Evolutionary conservation across 2,113 vertebrate species (phyloP).

Genomic region (Lampris megalopsis): DNA sequence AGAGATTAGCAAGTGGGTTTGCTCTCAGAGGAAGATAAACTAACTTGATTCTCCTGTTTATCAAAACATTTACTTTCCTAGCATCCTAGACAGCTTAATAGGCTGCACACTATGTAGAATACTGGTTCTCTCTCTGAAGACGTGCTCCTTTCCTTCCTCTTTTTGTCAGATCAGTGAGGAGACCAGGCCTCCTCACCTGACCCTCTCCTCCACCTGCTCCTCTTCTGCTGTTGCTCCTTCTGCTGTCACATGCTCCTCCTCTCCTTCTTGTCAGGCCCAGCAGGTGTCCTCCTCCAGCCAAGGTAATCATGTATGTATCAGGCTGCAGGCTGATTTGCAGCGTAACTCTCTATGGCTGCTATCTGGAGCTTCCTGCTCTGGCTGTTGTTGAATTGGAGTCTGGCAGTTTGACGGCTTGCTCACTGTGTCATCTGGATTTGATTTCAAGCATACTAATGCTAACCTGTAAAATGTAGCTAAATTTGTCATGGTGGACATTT

Average conservation of each 20-base stretch:
- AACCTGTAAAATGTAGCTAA: too few relatives aligned
- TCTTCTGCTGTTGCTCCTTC: conserved; percentile 87
- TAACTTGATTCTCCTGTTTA: too few relatives aligned
- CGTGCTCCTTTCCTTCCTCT: conserved; percentile 74
- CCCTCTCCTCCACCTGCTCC: conserved; percentile 72
- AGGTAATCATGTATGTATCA: conserved; percentile 95
- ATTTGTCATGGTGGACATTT: too few relatives aligned
- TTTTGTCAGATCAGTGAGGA: conserved; percentile 93
- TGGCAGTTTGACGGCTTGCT: too few relatives aligned
- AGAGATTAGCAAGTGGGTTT: too few relatives aligned
- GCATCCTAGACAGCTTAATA: not conserved
- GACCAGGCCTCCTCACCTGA: conserved; percentile 81
- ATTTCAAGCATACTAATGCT: too few relatives aligned
- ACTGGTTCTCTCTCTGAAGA: conserved; percentile 39
- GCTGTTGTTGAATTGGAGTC: too few relatives aligned
- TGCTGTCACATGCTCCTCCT: conserved; percentile 50
- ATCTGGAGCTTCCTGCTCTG: too few relatives aligned
- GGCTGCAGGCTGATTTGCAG: conserved; percentile 53
- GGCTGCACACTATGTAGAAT: not conserved
- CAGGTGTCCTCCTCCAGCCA: conserved; percentile 91
- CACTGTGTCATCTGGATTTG: too few relatives aligned
- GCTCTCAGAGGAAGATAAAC: too few relatives aligned
- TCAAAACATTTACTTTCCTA: too few relatives aligned
- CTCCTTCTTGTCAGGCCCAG: conserved; percentile 87
- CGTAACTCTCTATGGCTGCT: too few relatives aligned